Evolutionary conservation across 2,113 vertebrate genomes (phyloP).

Genomic region (Stigmatopora argus): DNA sequence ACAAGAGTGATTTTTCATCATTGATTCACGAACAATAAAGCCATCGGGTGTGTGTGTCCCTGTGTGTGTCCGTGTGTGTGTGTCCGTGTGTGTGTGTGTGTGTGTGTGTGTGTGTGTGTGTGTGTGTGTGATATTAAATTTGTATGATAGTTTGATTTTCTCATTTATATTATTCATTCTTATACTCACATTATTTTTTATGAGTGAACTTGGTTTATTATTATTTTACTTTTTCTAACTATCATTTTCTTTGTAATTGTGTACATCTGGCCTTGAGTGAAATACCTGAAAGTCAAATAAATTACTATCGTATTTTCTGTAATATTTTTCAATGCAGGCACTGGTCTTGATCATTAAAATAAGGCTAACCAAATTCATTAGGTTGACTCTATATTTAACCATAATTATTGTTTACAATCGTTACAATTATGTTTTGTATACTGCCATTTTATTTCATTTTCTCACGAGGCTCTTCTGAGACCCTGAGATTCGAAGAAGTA

Average conservation of each 20-base stretch:
- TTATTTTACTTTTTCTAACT: not conserved
- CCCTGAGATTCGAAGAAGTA: not conserved
- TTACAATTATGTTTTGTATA: not conserved
- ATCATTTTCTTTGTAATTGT: slow-evolving; percentile 5
- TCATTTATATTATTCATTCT: not conserved
- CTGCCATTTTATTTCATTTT: not conserved
- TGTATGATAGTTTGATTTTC: not conserved
- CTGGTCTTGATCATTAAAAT: not conserved
- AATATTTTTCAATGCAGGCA: not conserved
- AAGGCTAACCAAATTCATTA: not conserved
- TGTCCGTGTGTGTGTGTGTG: not conserved
- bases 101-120: not conserved
- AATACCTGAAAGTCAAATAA: not conserved
- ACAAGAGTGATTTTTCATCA: slow-evolving; percentile 58
- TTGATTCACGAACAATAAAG: slow-evolving; percentile 59
- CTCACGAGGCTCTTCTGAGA: not conserved
- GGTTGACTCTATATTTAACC: not conserved
- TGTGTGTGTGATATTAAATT: not conserved
- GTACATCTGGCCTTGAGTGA: not conserved
- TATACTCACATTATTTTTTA: not conserved
- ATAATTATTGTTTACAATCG: slow-evolving; percentile 7
- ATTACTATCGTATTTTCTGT: not conserved
- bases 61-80: not conserved
- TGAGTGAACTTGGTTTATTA: not conserved
- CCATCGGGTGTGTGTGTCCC: slow-evolving; percentile 1